phyloP scores from a whole-genome alignment of 2,888 invertebrate species.

The Cordilura impudica region DNA sequence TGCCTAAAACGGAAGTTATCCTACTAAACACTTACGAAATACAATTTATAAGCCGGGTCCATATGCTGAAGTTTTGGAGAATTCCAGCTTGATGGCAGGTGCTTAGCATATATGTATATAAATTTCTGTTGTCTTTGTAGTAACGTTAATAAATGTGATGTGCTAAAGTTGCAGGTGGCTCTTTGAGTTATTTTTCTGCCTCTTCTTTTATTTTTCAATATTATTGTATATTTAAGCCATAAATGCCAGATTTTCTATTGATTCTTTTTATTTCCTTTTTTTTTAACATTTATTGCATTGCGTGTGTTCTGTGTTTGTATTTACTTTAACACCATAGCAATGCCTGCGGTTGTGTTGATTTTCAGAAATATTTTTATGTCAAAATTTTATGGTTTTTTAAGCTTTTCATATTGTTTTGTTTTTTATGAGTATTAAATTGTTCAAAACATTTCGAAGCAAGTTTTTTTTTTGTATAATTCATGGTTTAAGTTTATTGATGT shows the following conservation, averaged over 20 bases:
- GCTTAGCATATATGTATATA: conserved; percentile 36
- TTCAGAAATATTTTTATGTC: conserved; percentile 9
- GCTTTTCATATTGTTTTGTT: conserved; percentile 6
- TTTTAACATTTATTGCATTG: conserved; percentile 1
- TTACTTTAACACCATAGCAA: neutral
- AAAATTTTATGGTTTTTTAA: conserved; percentile 23
- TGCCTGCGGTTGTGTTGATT: neutral
- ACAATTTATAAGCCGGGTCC: conserved; percentile 3
- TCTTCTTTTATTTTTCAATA: neutral
- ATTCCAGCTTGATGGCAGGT: conserved; percentile 12
- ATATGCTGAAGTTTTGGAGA: conserved; percentile 8
- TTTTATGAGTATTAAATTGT: neutral
- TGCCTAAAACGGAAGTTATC: conserved; percentile 29
- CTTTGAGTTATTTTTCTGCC: neutral
- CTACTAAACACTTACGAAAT: conserved; percentile 1
- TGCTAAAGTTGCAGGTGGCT: neutral
- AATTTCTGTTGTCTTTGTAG: neutral
- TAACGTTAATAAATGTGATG: conserved; percentile 16
- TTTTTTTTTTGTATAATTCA: neutral
- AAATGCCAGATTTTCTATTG: conserved; percentile 20
- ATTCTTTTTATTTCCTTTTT: neutral
- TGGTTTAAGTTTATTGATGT: too few relatives aligned
- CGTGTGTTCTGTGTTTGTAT: neutral
- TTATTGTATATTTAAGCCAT: conserved; percentile 18
- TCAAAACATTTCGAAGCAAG: neutral